Conservation (phyloP, 2,113 vertebrate species). For the Leucoraja erinaceus region DNA sequence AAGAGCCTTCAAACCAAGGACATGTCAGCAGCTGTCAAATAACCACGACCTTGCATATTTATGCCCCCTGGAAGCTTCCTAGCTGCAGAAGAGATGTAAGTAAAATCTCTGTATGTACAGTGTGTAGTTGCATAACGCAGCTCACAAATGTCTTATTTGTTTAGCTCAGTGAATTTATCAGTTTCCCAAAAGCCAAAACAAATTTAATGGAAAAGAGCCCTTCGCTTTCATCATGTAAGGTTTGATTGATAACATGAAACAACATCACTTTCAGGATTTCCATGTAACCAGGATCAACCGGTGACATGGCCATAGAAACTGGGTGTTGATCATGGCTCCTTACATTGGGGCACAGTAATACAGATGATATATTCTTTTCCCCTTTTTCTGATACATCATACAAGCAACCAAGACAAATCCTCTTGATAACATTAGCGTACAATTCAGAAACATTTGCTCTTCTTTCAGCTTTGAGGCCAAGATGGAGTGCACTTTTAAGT, state of each 20-base stretch:
- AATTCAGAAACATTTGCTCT: not conserved
- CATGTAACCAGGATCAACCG: not conserved
- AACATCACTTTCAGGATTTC: not conserved
- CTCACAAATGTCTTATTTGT: not conserved
- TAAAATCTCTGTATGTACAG: not conserved
- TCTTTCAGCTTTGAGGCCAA: not conserved
- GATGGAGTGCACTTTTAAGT: not conserved
- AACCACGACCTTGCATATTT: not conserved
- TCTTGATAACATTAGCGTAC: not conserved
- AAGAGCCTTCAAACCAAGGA: not conserved
- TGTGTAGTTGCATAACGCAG: not conserved
- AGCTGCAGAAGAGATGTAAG: not conserved
- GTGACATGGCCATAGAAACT: not conserved
- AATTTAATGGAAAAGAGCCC: not conserved
- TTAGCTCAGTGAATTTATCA: not conserved
- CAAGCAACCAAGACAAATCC: not conserved
- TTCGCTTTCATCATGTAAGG: not conserved
- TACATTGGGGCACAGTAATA: not conserved
- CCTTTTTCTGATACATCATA: not conserved
- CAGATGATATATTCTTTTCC: not conserved
- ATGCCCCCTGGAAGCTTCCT: not conserved
- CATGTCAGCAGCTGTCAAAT: slow-evolving; percentile 9
- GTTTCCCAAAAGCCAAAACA: not conserved
- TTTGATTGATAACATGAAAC: not conserved
- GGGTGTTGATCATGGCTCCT: not conserved